phyloP scores from a whole-genome alignment of 2,888 invertebrate genomes.

The Tenthredo amoena region DNA sequence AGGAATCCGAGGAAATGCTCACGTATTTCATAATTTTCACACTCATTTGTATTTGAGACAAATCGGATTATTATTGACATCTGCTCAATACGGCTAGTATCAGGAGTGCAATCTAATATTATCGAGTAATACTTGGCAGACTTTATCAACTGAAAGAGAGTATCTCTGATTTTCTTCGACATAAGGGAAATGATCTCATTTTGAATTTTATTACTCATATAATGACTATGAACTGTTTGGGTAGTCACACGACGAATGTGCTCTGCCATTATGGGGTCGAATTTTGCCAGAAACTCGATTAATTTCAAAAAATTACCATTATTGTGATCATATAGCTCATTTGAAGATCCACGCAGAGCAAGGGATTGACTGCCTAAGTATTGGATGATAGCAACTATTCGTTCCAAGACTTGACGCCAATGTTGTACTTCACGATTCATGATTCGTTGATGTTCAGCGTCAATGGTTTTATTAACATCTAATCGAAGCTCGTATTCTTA shows the following conservation, averaged over 20 bases:
- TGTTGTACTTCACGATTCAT: conserved; percentile 55
- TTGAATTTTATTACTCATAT: conserved; percentile 28
- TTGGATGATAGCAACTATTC: conserved; percentile 57
- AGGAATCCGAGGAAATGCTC: conserved; percentile 56
- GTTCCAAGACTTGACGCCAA: conserved; percentile 56
- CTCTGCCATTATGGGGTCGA: conserved; percentile 55
- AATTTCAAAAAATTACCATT: conserved; percentile 53
- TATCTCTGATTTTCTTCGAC: conserved; percentile 59
- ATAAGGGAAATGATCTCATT: conserved; percentile 57
- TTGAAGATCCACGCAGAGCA: conserved; percentile 55
- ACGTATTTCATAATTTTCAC: conserved; percentile 22
- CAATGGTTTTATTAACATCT: conserved; percentile 53
- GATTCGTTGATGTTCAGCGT: conserved; percentile 55
- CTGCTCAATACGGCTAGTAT: conserved; percentile 13
- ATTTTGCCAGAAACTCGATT: conserved; percentile 52
- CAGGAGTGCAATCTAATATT: conserved; percentile 52
- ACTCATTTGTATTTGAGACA: background rate
- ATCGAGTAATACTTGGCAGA: conserved; percentile 56
- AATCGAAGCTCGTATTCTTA: conserved; percentile 55
- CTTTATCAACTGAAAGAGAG: conserved; percentile 56
- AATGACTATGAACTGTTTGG: conserved; percentile 5
- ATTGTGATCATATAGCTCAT: conserved; percentile 52
- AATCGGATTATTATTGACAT: conserved; percentile 22
- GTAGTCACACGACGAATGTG: conserved; percentile 26
- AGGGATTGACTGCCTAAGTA: conserved; percentile 56